Percentiles rank a stretch among this genome's conserved stretches.
Evolutionary conservation across 2,797 vertebrate species (phyloP).

Genomic region (Cirrhinus mrigala): DNA sequence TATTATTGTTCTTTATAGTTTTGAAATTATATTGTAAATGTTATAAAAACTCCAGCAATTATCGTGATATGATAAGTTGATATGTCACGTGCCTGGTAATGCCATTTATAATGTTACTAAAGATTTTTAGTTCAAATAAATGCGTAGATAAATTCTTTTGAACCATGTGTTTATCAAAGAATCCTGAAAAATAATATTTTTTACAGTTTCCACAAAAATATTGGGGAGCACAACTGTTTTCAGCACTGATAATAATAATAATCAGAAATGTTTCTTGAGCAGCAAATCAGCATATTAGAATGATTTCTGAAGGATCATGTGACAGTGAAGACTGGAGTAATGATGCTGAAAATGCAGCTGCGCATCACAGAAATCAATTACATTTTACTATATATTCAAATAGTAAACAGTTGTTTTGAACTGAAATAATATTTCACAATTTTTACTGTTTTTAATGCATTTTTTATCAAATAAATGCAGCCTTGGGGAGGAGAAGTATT

Average conservation of each 20-base stretch:
- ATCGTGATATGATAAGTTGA: neutral
- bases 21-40: neutral
- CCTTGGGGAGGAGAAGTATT: neutral
- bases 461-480: neutral
- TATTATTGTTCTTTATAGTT: neutral
- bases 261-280: neutral
- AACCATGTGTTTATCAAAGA: neutral
- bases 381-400: fast-evolving
- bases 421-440: fast-evolving
- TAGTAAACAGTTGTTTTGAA: neutral
- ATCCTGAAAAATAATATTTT: neutral
- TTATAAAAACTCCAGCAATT: neutral
- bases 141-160: neutral
- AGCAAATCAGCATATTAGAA: neutral
- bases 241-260: no score
- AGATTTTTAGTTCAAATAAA: neutral
- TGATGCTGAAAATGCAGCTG: neutral
- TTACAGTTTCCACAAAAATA: no score
- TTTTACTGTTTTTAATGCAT: neutral
- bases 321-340: neutral
- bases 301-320: constrained; percentile 4
- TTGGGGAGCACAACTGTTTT: neutral
- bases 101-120: neutral
- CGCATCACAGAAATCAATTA: neutral
- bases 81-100: no score